Percentiles rank a stretch among this genome's conserved stretches.
These are phyloP conservation scores for Caenorhabditis tropicalis DNA, from an alignment of 1,140 invertebrate genomes.

Conservation along the genomic window DNA sequence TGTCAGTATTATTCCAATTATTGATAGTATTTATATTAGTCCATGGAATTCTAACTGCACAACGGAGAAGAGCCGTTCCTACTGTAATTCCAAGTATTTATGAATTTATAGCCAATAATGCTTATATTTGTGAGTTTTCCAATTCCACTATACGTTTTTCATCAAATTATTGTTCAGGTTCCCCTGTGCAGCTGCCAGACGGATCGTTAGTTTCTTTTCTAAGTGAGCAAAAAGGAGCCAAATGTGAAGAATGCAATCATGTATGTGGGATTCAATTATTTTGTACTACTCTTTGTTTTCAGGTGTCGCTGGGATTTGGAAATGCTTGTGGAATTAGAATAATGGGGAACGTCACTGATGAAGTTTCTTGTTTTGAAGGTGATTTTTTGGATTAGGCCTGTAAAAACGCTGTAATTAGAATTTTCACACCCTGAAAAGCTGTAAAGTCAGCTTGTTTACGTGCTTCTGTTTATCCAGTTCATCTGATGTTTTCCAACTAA, in stretches of 20 bases:
- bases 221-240: slow-evolving; percentile 37
- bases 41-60: background rate
- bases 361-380: slow-evolving; percentile 45
- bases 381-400: background rate
- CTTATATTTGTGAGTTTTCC: slow-evolving; percentile 50
- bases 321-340: slow-evolving; percentile 49
- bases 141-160: background rate
- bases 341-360: slow-evolving; percentile 19
- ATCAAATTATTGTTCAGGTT: slow-evolving; percentile 16
- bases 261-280: slow-evolving; percentile 24
- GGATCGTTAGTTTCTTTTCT: slow-evolving; percentile 48
- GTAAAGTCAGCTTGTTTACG: too few relatives aligned
- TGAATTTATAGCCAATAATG: slow-evolving; percentile 46
- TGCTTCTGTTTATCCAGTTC: background rate
- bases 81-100: slow-evolving; percentile 46
- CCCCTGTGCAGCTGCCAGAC: slow-evolving; percentile 38
- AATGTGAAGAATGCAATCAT: slow-evolving; percentile 45
- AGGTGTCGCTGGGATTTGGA: slow-evolving; percentile 15
- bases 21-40: slow-evolving; percentile 2
- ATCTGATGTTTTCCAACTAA: background rate
- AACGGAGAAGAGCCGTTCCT: background rate
- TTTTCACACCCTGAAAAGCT: too few relatives aligned
- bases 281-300: background rate
- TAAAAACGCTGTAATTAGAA: background rate
- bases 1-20: background rate